phyloP scores from a whole-genome alignment of 1,140 invertebrate species.

The Brachionus angularis region DNA sequence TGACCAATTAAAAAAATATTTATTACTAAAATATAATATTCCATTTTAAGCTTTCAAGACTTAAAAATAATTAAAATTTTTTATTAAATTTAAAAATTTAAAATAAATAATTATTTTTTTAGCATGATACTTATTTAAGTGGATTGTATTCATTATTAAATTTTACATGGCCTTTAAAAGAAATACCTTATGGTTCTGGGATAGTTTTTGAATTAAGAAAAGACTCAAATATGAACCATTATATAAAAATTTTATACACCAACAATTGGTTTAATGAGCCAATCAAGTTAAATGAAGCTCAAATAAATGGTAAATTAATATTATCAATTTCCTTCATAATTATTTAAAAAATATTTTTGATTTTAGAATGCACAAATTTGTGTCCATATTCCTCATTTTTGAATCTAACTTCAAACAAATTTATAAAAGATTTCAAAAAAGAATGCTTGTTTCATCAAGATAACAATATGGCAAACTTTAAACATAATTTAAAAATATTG shows the following conservation, averaged over 20 bases:
- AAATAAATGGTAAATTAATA: background rate
- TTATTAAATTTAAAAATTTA: too few species aligned
- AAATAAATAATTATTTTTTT: background rate
- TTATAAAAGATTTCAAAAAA: background rate
- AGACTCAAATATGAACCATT: background rate
- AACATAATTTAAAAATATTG: too few species aligned
- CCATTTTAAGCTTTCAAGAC: too few species aligned
- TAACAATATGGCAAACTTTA: too few species aligned
- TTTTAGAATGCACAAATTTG: background rate
- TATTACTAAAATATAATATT: too few species aligned
- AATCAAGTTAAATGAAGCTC: background rate
- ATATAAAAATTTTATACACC: background rate
- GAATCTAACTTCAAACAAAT: background rate
- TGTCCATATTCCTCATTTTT: background rate
- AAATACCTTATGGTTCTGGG: background rate
- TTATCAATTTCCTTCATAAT: too few species aligned
- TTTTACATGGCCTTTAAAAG: background rate
- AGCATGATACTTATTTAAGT: background rate
- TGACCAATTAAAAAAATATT: too few species aligned
- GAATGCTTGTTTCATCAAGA: too few species aligned
- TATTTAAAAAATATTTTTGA: too few species aligned
- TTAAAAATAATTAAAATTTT: too few species aligned
- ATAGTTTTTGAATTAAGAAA: background rate
- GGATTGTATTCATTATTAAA: background rate
- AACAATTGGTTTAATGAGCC: background rate